Base-by-base conservation (phyloP, 2,888 invertebrate genomes). In the Ichneumoninae sp. region DNA sequence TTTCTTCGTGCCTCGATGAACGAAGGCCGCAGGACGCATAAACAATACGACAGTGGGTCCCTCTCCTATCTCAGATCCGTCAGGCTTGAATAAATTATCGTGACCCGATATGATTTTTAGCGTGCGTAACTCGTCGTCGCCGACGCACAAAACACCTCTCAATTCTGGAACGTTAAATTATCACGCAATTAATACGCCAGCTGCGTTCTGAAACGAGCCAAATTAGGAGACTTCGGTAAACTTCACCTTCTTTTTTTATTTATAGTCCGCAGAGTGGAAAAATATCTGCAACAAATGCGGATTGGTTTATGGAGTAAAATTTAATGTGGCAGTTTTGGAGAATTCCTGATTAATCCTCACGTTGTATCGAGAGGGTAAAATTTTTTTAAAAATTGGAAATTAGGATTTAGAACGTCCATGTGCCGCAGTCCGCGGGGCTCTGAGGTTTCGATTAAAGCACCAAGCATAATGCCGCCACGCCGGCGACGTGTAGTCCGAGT, bases 401-500 rank as follows among this genome's bases (percentile, higher is more conserved):
- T 16, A 6, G 16, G 7, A 30, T 54, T 47, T 10, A 26, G 44
- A 66, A 69, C 66, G 66, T 79, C 69, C 66, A 76, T 75, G 76
- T 81, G 76, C 81, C 83, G 60, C 81, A 73, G 85, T 85, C 83
- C 83, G 83, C 82, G 81, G 77, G 79, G 68, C 75, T 87, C 87
- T 89, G 87, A 81, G 86, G 81, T 88, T 88, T 87, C 87, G 87
- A 87, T 87, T 83, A 89, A 83, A 85, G 81, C 81, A 57, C 82
- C 81, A 79, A 87, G 84, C 80, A 83, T 79, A 81, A 70, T 73
- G 87, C 83, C 87, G 87, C 87, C 88, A 87, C 86, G 87, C 87
- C 86, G 87, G 86, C 87, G 87, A 83, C 87, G 85, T 83, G 85
- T 84, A 76, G 77, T 76, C 65, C 82, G 40, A 77, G 63, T 80